Evolutionary conservation across 1,140 invertebrate genomes (phyloP), one percentile per base, ranked within the genome.

Genomic region (Catajapyx aquilonaris): DNA sequence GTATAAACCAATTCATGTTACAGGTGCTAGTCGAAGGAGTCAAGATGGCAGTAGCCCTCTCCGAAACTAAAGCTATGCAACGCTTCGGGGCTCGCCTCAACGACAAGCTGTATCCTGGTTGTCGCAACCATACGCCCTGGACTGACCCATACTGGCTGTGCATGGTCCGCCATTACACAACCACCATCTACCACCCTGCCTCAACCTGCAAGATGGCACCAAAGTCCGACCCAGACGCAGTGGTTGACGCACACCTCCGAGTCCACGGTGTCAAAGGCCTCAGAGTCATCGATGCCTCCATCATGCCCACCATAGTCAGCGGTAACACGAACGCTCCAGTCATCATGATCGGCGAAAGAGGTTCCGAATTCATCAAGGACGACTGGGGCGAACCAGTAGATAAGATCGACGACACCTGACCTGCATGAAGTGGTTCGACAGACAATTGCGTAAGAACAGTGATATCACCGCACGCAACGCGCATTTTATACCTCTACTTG

Each of bases 191-290:
- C 46, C 81, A 87, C 51, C 72, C 73, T 18, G 67, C 68, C 2
- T 80, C 81, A 0, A 86, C 81, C 0, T 78, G 76, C 49, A 85
- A 81, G 55, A 90, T 90, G 84, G 84, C 81, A 1, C 67, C 71
- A 0, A 40, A 47, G 11, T 57, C 47, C 2, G 79, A 84, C 52
- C 58, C 62, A 3, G 59, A 61, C 0, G 69, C 76, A 3, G 77
- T 83, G 0, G 76, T 83, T 0, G 69, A 79, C 56, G 62, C 72
- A 0, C 64, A 67, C 43, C 54, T 81, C 33, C 56, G 62, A 31
- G 76, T 81, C 0, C 64, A 74, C 42, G 78, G 76, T 2, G 54
- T 83, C 9, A 55, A 62, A 31, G 61, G 65, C 34, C 51, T 84
- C n/a, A 60, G 80, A 43, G 77, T 81, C 0, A 65, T 71, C 0